Conservation (phyloP, 1,140 invertebrate species). For the Fopius arisanus region DNA sequence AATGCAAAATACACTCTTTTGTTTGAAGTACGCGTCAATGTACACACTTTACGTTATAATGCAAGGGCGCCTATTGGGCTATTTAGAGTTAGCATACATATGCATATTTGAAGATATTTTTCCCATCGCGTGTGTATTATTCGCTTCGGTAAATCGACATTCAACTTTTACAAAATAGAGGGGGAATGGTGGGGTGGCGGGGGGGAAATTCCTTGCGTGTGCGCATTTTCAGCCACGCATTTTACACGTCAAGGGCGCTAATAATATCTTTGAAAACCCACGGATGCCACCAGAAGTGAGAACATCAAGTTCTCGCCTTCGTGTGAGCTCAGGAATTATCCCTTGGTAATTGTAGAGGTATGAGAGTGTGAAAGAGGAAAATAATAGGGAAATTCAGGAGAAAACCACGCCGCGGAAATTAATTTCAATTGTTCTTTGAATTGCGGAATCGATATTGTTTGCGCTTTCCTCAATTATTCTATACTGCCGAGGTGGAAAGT, state of each 20-base stretch:
- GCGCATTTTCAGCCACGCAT: conserved; percentile 27
- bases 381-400: too few relatives aligned
- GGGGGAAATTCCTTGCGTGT: background rate
- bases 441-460: too few relatives aligned
- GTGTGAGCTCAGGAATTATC: background rate
- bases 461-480: too few relatives aligned
- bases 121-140: conserved; percentile 23
- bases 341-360: background rate
- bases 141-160: background rate
- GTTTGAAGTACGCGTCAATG: background rate
- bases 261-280: conserved; percentile 25
- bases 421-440: too few relatives aligned
- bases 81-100: background rate
- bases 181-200: too few relatives aligned
- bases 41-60: background rate
- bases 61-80: conserved; percentile 5
- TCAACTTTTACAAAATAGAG: background rate
- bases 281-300: conserved; percentile 23
- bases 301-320: conserved; percentile 12
- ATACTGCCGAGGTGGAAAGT: too few relatives aligned
- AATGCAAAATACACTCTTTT: background rate
- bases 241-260: conserved; percentile 29
- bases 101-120: conserved; percentile 11
- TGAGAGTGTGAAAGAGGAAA: background rate
- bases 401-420: too few relatives aligned